Evolutionary conservation across 2,113 vertebrate species (phyloP).

Genomic region (Perccottus glenii): DNA sequence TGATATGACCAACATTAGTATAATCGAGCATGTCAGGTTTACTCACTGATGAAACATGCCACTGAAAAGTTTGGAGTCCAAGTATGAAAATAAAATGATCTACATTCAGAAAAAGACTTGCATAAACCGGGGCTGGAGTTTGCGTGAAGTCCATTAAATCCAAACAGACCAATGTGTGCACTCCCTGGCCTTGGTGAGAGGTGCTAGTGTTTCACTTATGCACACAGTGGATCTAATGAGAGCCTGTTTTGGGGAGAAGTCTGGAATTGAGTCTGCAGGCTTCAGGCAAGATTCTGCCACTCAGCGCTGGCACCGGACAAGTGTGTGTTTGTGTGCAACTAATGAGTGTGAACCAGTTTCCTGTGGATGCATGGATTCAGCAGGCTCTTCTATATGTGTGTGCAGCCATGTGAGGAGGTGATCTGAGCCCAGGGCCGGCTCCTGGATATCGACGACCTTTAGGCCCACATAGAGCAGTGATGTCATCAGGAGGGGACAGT

Average conservation of each 20-base stretch:
- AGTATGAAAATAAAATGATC: neutral
- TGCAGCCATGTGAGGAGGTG: slow-evolving; percentile 42
- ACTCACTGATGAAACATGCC: no score
- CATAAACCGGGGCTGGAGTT: neutral
- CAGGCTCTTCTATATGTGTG: neutral
- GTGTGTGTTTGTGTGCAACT: slow-evolving; percentile 35
- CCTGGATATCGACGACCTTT: slow-evolving; percentile 62
- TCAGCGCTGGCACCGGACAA: slow-evolving; percentile 33
- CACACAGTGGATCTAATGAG: slow-evolving; percentile 51
- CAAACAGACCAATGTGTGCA: neutral
- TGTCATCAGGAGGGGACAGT: slow-evolving; percentile 62
- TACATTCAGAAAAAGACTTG: neutral
- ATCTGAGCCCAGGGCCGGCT: slow-evolving; percentile 54
- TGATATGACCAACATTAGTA: no score
- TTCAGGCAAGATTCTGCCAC: slow-evolving; percentile 62
- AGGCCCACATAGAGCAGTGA: slow-evolving; percentile 48
- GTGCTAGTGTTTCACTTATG: slow-evolving; percentile 17
- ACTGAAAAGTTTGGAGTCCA: no score
- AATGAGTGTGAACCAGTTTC: neutral
- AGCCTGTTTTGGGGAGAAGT: slow-evolving; percentile 18
- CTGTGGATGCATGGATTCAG: neutral
- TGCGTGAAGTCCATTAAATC: neutral
- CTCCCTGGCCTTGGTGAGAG: slow-evolving; percentile 1
- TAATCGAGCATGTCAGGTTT: no score
- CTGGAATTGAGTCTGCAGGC: slow-evolving; percentile 54